Conservation (phyloP, 1,140 invertebrate genomes). For the Drosophila pandora region DNA sequence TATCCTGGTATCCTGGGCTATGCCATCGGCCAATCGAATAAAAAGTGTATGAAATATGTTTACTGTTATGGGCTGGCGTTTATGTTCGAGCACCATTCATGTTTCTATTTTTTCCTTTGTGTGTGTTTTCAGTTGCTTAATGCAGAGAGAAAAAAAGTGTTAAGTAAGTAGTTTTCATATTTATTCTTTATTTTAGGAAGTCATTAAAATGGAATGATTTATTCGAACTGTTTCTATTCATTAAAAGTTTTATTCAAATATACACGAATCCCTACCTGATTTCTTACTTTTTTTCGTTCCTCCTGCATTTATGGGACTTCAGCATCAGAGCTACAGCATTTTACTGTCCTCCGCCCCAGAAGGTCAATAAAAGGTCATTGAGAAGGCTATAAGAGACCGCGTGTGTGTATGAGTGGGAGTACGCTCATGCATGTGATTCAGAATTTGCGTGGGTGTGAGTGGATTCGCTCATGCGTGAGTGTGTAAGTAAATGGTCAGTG, state of each 20-base stretch:
- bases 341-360: constrained; percentile 46
- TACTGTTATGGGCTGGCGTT: constrained; percentile 72
- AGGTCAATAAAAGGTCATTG: constrained; percentile 75
- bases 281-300: background rate
- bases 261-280: background rate
- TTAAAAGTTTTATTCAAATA: background rate
- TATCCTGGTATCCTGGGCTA: constrained; percentile 41
- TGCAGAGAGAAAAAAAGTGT: background rate
- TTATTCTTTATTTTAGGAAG: no score
- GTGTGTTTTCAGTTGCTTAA: background rate
- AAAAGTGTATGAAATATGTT: constrained; percentile 75
- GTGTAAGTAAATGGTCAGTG: constrained; percentile 31
- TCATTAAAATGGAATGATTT: background rate
- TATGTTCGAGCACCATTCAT: constrained; percentile 40
- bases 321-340: constrained; percentile 8
- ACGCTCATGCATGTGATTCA: constrained; percentile 2
- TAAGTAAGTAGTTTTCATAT: background rate
- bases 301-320: constrained; percentile 13
- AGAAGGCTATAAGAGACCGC: constrained; percentile 61
- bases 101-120: background rate
- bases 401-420: constrained; percentile 4
- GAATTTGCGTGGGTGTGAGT: constrained; percentile 20
- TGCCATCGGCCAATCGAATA: constrained; percentile 66
- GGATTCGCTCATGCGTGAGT: constrained; percentile 42
- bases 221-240: background rate